Evolutionary conservation across 1,140 invertebrate genomes (phyloP).

Genomic region (Plutomurus gul): DNA sequence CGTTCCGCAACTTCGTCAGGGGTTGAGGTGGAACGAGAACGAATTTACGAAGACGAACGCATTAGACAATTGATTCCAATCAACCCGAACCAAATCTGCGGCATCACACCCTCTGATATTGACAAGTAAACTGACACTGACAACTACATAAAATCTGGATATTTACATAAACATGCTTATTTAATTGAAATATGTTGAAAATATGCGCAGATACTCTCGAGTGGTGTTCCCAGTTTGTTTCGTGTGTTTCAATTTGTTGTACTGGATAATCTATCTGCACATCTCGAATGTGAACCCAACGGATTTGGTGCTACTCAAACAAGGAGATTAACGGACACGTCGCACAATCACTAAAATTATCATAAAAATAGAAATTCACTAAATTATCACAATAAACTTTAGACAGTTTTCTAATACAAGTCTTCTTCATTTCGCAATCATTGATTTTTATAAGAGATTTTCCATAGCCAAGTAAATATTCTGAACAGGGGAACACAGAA

Average conservation of each 20-base stretch:
- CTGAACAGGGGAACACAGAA: too few species aligned
- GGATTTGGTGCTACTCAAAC: conserved; percentile 55
- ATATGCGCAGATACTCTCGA: conserved; percentile 59
- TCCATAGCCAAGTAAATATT: too few species aligned
- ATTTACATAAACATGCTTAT: background rate
- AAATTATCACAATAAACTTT: background rate
- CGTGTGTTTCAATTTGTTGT: conserved; percentile 63
- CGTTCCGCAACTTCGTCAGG: background rate
- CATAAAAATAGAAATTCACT: background rate
- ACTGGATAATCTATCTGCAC: conserved; percentile 65
- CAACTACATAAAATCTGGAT: background rate
- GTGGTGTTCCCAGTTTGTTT: conserved; percentile 64
- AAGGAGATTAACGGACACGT: background rate
- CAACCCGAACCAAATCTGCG: conserved; percentile 60
- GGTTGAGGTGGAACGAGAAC: conserved; percentile 40
- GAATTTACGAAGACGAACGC: conserved; percentile 40
- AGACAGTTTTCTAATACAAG: background rate
- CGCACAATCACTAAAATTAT: background rate
- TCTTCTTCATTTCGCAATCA: background rate
- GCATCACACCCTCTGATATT: conserved; percentile 63
- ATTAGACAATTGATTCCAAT: conserved; percentile 51
- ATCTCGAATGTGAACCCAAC: conserved; percentile 59
- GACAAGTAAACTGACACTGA: conserved; percentile 57
- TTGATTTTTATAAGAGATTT: too few species aligned
- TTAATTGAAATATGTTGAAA: background rate